These are phyloP conservation scores for Zoanthus sansibaricus DNA, from an alignment of 92 coral and sea anemone genomes.

Conservation along the genomic window DNA sequence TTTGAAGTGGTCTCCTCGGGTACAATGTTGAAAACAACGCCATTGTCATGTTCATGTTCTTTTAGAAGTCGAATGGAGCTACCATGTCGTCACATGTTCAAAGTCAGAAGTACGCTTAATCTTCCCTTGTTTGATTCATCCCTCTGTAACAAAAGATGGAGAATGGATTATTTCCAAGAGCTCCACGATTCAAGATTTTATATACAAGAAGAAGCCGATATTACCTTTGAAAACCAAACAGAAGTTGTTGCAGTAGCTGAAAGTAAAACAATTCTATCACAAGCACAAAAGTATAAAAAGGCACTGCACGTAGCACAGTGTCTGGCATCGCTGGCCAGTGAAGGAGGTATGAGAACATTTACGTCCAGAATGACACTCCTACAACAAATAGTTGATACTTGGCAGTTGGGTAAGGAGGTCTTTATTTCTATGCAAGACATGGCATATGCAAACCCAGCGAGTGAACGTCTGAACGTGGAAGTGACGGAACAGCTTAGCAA, in stretches of 20 bases:
- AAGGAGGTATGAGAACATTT: conserved; percentile 71
- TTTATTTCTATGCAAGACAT: conserved; percentile 9
- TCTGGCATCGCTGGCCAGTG: conserved; percentile 64
- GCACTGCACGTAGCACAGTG: conserved; percentile 55
- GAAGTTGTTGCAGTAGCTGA: neutral
- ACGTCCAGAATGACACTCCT: conserved; percentile 44
- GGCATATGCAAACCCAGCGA: neutral
- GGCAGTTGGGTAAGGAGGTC: conserved; percentile 64
- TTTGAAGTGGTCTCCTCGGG: neutral
- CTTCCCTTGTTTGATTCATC: conserved; percentile 58
- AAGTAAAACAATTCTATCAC: conserved; percentile 30
- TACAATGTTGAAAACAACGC: neutral
- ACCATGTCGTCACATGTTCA: conserved; percentile 70
- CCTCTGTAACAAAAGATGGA: conserved; percentile 40
- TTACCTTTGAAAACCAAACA: neutral
- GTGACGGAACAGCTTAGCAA: too few species aligned
- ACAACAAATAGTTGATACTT: conserved; percentile 42
- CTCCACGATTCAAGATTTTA: conserved; percentile 59
- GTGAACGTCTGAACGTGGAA: neutral
- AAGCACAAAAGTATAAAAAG: conserved; percentile 60
- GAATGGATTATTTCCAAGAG: neutral
- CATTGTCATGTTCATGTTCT: conserved; percentile 49
- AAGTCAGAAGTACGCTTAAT: conserved; percentile 47
- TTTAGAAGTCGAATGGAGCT: conserved; percentile 60
- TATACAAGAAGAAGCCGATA: conserved; percentile 19